Evolutionary conservation across 1,140 invertebrate genomes (phyloP).

Genomic region (Gerris buenoi): DNA sequence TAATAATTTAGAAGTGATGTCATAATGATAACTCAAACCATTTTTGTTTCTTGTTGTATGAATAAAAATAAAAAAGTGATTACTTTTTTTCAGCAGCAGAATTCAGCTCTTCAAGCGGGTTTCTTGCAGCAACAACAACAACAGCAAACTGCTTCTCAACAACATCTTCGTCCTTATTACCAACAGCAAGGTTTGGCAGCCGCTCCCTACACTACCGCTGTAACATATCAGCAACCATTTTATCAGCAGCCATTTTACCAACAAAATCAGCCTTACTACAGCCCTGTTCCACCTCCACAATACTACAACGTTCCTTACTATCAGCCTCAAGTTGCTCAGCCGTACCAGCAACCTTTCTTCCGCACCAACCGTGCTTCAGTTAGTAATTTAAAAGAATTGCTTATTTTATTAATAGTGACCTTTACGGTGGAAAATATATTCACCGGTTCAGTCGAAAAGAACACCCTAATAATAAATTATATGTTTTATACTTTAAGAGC

Average conservation of each 20-base stretch:
- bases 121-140: background rate
- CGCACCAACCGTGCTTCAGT: background rate
- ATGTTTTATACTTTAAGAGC: too few relatives aligned
- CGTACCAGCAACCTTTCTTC: background rate
- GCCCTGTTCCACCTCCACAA: background rate
- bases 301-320: background rate
- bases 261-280: background rate
- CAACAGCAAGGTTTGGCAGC: constrained; percentile 8
- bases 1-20: too few relatives aligned
- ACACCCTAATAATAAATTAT: too few relatives aligned
- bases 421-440: too few relatives aligned
- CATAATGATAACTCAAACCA: background rate
- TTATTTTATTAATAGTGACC: too few relatives aligned
- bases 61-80: background rate
- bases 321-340: background rate
- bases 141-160: background rate
- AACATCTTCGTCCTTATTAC: constrained; percentile 6
- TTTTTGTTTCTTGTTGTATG: background rate
- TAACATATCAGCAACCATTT: constrained; percentile 10
- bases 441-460: too few relatives aligned
- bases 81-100: background rate
- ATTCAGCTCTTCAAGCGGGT: background rate
- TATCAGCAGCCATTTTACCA: constrained; percentile 1
- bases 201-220: constrained; percentile 7
- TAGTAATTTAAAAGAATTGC: too few relatives aligned